Evolutionary conservation across 2,797 vertebrate species (phyloP).

Genomic region (Xenops minutus): DNA sequence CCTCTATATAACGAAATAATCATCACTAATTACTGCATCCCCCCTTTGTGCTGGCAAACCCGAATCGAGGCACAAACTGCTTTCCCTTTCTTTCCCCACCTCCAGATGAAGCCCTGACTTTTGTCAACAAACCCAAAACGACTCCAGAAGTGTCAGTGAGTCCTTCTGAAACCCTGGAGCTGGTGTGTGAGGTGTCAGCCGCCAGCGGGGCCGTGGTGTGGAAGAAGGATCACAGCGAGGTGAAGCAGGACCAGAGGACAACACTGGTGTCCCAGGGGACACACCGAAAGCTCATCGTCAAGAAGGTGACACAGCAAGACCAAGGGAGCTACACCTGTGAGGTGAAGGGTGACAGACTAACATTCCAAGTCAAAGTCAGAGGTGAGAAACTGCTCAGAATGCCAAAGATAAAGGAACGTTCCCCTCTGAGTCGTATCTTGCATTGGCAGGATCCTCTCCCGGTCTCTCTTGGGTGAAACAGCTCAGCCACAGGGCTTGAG

Average conservation of each 20-base stretch:
- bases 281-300: slow-evolving; percentile 82
- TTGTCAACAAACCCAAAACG: slow-evolving; percentile 82
- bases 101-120: slow-evolving; percentile 82
- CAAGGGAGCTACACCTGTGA: slow-evolving; percentile 88
- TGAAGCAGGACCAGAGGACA: slow-evolving; percentile 84
- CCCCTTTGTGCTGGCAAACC: background rate
- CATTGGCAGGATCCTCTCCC: accelerated
- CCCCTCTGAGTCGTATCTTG: accelerated
- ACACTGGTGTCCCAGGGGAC: slow-evolving; percentile 78
- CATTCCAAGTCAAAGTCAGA: slow-evolving; percentile 90
- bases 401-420: background rate
- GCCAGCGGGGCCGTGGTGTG: slow-evolving; percentile 75
- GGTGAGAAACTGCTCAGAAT: slow-evolving; percentile 65
- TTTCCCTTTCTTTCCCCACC: background rate
- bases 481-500: background rate
- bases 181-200: slow-evolving; percentile 84
- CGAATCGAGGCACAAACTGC: background rate
- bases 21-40: accelerated
- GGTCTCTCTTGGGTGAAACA: background rate
- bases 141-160: slow-evolving; percentile 76
- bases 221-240: slow-evolving; percentile 82
- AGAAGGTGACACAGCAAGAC: slow-evolving; percentile 79
- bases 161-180: slow-evolving; percentile 82
- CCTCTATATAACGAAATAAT: background rate
- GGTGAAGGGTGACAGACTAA: slow-evolving; percentile 80